Evolutionary conservation across 2,797 vertebrate species (phyloP).

Genomic region (Sarcophilus harrisii): DNA sequence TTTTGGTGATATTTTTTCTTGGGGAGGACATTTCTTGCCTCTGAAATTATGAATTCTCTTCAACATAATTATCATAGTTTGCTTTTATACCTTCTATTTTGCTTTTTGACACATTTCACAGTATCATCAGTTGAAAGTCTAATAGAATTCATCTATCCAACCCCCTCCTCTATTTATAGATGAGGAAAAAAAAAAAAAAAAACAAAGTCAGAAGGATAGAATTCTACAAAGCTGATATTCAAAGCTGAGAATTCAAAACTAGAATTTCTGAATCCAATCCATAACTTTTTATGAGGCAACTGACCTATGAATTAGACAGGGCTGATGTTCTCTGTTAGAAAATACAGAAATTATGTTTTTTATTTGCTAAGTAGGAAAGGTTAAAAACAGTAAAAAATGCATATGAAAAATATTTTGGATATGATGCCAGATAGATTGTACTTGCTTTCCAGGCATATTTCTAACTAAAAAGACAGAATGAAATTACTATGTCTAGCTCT

Average conservation of each 20-base stretch:
- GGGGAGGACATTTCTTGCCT: neutral
- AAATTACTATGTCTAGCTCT: neutral
- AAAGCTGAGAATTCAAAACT: neutral
- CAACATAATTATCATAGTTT: neutral
- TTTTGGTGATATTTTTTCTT: constrained; percentile 31
- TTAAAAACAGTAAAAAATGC: neutral
- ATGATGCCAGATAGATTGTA: neutral
- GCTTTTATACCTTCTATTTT: neutral
- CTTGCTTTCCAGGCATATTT: neutral
- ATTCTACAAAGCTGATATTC: neutral
- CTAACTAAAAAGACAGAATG: neutral
- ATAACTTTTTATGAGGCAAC: neutral
- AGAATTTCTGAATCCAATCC: neutral
- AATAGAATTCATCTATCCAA: neutral
- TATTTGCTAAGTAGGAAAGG: too few species aligned
- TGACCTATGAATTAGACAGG: neutral
- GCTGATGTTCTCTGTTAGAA: neutral
- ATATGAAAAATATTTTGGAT: neutral
- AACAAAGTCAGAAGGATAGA: neutral
- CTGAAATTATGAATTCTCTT: neutral
- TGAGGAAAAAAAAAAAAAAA: neutral
- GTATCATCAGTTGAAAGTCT: neutral
- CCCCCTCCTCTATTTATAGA: neutral
- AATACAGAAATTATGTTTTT: neutral
- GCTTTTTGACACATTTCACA: neutral